Percentiles rank a stretch among this genome's conserved stretches.
Conservation (phyloP, 1,140 invertebrate genomes). For the Charaxes varanes region DNA sequence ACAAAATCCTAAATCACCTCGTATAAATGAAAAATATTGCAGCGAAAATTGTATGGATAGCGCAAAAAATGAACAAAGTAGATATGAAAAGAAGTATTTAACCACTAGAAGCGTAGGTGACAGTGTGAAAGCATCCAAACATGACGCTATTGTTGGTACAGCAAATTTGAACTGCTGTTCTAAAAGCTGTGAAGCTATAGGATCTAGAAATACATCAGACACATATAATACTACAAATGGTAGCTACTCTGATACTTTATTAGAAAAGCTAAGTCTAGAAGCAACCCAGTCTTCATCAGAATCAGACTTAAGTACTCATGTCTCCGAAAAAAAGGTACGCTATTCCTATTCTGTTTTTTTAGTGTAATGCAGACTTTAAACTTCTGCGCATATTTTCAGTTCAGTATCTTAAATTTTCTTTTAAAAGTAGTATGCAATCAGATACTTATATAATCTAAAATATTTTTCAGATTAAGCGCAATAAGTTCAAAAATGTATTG, state of each 20-base stretch:
- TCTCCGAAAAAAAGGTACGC: constrained; percentile 30
- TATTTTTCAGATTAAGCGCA: constrained; percentile 37
- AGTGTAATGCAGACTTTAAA: background rate
- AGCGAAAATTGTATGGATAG: background rate
- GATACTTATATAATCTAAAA: background rate
- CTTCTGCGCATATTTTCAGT: no score
- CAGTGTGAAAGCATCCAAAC: constrained; percentile 31
- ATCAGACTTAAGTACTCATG: constrained; percentile 29
- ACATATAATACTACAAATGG: constrained; percentile 32
- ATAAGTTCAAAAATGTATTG: constrained; percentile 38
- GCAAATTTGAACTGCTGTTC: constrained; percentile 46
- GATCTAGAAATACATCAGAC: constrained; percentile 28
- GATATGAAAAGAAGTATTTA: constrained; percentile 23
- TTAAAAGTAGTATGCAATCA: no score
- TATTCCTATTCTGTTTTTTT: background rate
- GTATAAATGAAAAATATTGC: background rate
- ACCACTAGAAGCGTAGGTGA: constrained; percentile 42
- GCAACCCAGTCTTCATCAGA: constrained; percentile 33
- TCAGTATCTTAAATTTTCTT: no score
- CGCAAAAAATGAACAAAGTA: constrained; percentile 16
- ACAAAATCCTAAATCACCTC: constrained; percentile 27
- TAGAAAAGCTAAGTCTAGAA: constrained; percentile 50
- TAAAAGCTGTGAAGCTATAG: constrained; percentile 60
- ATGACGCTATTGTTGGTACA: constrained; percentile 48
- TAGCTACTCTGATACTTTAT: constrained; percentile 50